Conservation (phyloP, 2,888 invertebrate genomes). For the Drosophila helvetica region DNA sequence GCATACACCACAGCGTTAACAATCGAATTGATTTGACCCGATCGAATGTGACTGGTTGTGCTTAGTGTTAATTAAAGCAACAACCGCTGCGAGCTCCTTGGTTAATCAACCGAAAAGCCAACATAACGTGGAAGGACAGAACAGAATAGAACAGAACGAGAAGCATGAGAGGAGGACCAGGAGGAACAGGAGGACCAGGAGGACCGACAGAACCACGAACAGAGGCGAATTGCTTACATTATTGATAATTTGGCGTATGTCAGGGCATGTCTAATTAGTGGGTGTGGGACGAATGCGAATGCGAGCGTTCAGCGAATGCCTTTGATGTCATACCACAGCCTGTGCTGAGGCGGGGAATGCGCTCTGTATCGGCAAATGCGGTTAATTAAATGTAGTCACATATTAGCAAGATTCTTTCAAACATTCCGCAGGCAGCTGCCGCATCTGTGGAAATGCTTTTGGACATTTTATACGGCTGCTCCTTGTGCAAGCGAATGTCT, state of each 20-base stretch:
- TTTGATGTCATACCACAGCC: slow-evolving; percentile 60
- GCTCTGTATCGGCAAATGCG: slow-evolving; percentile 54
- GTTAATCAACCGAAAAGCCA: slow-evolving; percentile 55
- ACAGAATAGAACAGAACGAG: neutral
- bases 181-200: neutral
- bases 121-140: slow-evolving; percentile 8
- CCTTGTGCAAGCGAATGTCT: slow-evolving; percentile 7
- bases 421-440: slow-evolving; percentile 36
- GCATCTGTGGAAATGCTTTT: slow-evolving; percentile 26
- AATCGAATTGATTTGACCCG: slow-evolving; percentile 11
- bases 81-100: slow-evolving; percentile 32
- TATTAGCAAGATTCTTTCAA: slow-evolving; percentile 59
- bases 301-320: slow-evolving; percentile 28
- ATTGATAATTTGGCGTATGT: slow-evolving; percentile 60
- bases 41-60: slow-evolving; percentile 29
- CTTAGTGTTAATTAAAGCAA: slow-evolving; percentile 60
- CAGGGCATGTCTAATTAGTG: slow-evolving; percentile 58
- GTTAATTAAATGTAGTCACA: slow-evolving; percentile 77
- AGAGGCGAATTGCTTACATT: slow-evolving; percentile 51
- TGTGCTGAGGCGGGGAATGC: slow-evolving; percentile 2
- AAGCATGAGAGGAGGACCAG: neutral
- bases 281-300: slow-evolving; percentile 10
- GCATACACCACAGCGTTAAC: neutral
- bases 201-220: neutral
- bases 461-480: slow-evolving; percentile 13